Percentiles rank a stretch among this genome's conserved stretches.
These are phyloP conservation scores for Merluccius polli DNA, from an alignment of 2,797 vertebrate species.

Conservation along the genomic window DNA sequence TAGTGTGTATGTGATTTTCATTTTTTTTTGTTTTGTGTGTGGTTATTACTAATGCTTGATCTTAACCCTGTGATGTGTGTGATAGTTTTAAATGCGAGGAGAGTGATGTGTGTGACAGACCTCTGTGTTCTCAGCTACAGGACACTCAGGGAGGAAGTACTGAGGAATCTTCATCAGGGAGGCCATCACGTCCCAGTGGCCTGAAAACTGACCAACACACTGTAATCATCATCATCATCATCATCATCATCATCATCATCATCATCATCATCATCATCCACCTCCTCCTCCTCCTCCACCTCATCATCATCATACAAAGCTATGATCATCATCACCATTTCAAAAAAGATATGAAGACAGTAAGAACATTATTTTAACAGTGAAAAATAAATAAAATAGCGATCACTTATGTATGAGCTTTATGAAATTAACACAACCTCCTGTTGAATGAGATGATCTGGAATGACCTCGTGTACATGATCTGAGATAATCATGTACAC, in stretches of 20 bases:
- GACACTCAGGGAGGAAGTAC: slow-evolving; percentile 77
- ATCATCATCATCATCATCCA: background rate
- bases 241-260: background rate
- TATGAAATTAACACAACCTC: background rate
- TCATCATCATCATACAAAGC: background rate
- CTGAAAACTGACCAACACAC: slow-evolving; percentile 76
- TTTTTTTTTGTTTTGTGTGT: too few relatives aligned
- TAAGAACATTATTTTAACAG: too few relatives aligned
- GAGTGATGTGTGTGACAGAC: slow-evolving; percentile 55
- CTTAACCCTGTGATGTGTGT: background rate
- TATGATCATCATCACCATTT: background rate
- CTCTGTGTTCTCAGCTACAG: slow-evolving; percentile 62
- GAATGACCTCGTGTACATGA: too few relatives aligned
- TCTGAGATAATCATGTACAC: too few relatives aligned
- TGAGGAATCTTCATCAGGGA: slow-evolving; percentile 85
- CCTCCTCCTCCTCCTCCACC: background rate
- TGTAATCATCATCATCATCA: slow-evolving; percentile 21
- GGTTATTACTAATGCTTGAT: background rate
- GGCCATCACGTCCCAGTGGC: slow-evolving; percentile 69
- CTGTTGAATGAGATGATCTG: background rate
- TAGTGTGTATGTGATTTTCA: too few relatives aligned
- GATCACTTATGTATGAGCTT: too few relatives aligned
- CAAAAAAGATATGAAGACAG: background rate
- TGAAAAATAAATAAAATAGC: too few relatives aligned
- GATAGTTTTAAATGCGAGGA: background rate